phyloP scores from a whole-genome alignment of 23 tunicate genomes.

The Ciona savignyi region DNA sequence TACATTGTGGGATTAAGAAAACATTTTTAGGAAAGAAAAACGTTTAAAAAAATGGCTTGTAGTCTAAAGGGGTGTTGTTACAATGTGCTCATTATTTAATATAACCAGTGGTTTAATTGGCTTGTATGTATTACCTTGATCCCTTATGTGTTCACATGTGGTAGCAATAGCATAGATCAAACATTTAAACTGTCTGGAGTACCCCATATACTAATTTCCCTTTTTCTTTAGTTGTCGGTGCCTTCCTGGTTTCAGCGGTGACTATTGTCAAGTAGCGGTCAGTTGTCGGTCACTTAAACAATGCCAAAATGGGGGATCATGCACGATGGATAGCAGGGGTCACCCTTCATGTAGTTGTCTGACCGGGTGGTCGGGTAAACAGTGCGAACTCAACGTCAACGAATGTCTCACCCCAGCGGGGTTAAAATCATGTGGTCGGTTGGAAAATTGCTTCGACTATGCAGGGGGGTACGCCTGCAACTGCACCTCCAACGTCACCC shows the following conservation, averaged over 20 bases:
- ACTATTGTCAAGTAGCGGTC: slow-evolving; percentile 22
- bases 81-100: too few relatives aligned
- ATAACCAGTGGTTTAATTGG: too few relatives aligned
- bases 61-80: too few relatives aligned
- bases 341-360: slow-evolving; percentile 19
- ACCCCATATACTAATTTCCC: too few relatives aligned
- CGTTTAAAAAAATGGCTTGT: too few relatives aligned
- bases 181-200: too few relatives aligned
- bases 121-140: too few relatives aligned
- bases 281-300: slow-evolving; percentile 2
- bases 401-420: slow-evolving; percentile 15
- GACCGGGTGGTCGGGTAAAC: slow-evolving; percentile 28
- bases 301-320: slow-evolving; percentile 36
- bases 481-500: slow-evolving; percentile 13
- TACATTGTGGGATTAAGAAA: too few relatives aligned
- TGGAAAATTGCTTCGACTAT: slow-evolving; percentile 29
- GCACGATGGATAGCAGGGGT: neutral
- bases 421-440: slow-evolving; percentile 19
- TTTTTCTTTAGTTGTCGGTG: slow-evolving; percentile 61
- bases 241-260: slow-evolving; percentile 26
- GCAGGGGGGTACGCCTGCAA: slow-evolving; percentile 55
- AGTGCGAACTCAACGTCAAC: slow-evolving; percentile 34
- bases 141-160: too few relatives aligned
- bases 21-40: too few relatives aligned
- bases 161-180: too few relatives aligned